Evolutionary conservation across 2,797 vertebrate species (phyloP).

Genomic region (Megaceryle alcyon): DNA sequence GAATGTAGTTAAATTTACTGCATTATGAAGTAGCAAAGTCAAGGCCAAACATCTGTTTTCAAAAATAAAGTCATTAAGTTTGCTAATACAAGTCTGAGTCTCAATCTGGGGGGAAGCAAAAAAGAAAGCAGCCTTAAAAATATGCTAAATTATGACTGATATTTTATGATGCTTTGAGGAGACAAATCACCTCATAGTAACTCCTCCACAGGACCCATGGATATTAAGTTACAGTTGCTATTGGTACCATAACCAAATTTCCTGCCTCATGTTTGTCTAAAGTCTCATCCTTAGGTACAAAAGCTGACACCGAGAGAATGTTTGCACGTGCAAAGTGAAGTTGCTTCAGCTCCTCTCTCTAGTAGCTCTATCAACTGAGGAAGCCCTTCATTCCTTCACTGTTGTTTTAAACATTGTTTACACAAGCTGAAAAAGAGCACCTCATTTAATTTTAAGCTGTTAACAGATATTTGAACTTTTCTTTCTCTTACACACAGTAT

Average conservation of each 20-base stretch:
- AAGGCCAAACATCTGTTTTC: background rate
- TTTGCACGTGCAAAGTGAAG: background rate
- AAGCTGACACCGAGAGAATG: background rate
- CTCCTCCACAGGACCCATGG: background rate
- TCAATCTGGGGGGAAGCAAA: background rate
- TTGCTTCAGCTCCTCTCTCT: background rate
- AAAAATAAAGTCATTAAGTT: background rate
- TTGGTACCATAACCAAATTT: constrained; percentile 2
- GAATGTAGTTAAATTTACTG: background rate
- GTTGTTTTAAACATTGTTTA: background rate
- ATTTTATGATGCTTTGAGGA: background rate
- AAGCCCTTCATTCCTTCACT: background rate
- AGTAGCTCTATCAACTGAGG: background rate
- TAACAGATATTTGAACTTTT: background rate
- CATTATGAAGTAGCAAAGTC: background rate
- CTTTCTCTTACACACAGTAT: background rate
- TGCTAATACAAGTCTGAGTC: background rate
- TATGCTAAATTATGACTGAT: background rate
- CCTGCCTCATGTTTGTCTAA: constrained; percentile 44
- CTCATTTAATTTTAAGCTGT: background rate
- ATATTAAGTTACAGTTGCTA: constrained; percentile 16
- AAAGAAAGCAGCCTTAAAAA: background rate
- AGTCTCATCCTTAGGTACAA: background rate
- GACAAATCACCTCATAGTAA: background rate
- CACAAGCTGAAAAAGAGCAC: background rate